Base-by-base conservation (phyloP, 2,888 invertebrate genomes). In the Cosmia pyralina region DNA sequence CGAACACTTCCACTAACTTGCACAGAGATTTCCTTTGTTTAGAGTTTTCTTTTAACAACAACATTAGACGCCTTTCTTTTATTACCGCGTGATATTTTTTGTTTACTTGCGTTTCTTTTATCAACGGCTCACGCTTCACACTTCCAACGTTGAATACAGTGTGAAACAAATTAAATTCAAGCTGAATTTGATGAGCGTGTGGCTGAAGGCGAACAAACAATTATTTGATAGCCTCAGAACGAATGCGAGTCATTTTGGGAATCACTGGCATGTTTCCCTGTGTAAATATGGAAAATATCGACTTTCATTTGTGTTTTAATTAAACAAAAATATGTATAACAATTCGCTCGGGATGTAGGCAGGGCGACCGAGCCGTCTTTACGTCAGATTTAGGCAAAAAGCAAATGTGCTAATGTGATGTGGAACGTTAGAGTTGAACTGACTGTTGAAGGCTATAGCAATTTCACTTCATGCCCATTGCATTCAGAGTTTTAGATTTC, bases 281-380 rank as follows among this genome's bases (percentile, higher is more conserved):
- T 19, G 50, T 53, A 62, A 62, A 74, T 52, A 66, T 59, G 69
- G 19, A 62, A 81, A 75, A 66, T 63, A 62, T 79, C 60, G 57
- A 34, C 11, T 75, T 75, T 57, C 22, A 38, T 63, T 38, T 63
- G 38, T n/a, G 17, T 38, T 50, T 34, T 22, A 63, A 62, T 68
- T 34, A 4, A 60, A 17, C 5, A 46, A 19, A 28, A 28, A 46
- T 28, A 19, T 28, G 28, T 28, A 28, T 8, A 28, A 63, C 7
- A 46, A 19, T 63, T 46, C 46, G 13, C 11, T 60, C 17, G 34
- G 17, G 19, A 11, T 57, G 15, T 34, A 34, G 10, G 57, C 11
- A 34, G 17, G 19, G 17, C 52, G 11, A 52, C 4, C 22, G 13
- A 7, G 11, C 52, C 4, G 11, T 22, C 38, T 2, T 5, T 2